Base-by-base conservation (phyloP, 2,797 vertebrate species). In the Cryptoprocta ferox region DNA sequence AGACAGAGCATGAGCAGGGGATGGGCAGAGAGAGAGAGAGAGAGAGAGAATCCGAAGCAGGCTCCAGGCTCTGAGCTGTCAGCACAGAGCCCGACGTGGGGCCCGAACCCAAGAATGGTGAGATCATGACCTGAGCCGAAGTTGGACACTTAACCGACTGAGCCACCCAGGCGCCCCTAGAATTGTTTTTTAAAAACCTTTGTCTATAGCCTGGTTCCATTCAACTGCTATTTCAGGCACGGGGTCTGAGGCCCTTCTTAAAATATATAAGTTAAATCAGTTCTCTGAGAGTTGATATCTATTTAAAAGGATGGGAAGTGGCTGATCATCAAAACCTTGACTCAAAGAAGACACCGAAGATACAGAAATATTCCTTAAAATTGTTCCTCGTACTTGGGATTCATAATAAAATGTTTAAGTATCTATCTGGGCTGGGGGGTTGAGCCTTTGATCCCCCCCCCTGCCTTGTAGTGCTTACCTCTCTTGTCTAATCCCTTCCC, bases 31-130 rank as follows among this genome's bases (percentile, higher is more conserved):
- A 56, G 19, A 56, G 18, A 56, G 53, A 56, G 8, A 18, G 19
- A 56, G 56, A 56, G 18, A 56, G 18, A 56, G 56, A 59, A 59
- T 59, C 19, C 7, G 8, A 59, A 59, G 21, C 7, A 59, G 56
- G 21, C 56, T 59, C 21, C 56, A 59, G 56, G 3, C 21, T 59
- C 56, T 19, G 21, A 59, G 56, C 21, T 59, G 21, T 59, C 21
- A 59, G 21, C 56, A 59, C 21, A 59, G 56, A 59, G 56, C 8
- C 56, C 8, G 3, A 59, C 3, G 2, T 0, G 3, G 21, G 56
- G 8, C 21, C 7, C 21, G 0, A 59, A 4, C 21, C 21, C 21
- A 24, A 0, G 8, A 9, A 59, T 9, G 8, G 3, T 3, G 21
- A 59, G 56, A 59, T 59, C 56, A 24, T 59, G 56, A 59, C 56